Percentiles rank a stretch among this genome's conserved stretches.
phyloP scores from a whole-genome alignment of 1,140 invertebrate species.

The Scaptomyza graminum region DNA sequence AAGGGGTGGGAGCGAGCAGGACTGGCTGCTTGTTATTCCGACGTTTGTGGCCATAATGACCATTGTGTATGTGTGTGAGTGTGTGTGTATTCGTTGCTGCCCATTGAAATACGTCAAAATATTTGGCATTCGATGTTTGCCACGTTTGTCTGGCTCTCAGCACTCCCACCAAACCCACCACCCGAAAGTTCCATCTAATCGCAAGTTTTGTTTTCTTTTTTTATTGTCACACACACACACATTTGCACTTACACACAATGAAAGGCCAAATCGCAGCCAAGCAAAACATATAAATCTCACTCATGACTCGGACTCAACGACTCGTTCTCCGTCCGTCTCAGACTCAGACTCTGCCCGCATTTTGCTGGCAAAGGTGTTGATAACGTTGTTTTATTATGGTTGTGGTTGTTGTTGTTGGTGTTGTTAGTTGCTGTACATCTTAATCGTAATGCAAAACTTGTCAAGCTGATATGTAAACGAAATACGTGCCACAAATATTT shows the following conservation, averaged over 20 bases:
- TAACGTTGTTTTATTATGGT: slow-evolving; percentile 68
- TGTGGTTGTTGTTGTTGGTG: slow-evolving; percentile 27
- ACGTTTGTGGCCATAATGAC: slow-evolving; percentile 71
- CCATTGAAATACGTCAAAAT: slow-evolving; percentile 78
- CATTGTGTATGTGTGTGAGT: slow-evolving; percentile 36
- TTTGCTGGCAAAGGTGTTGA: slow-evolving; percentile 71
- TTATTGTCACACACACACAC: slow-evolving; percentile 65
- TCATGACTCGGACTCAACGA: slow-evolving; percentile 68
- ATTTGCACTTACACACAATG: slow-evolving; percentile 9
- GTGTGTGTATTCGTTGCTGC: slow-evolving; percentile 40
- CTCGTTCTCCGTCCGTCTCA: slow-evolving; percentile 34
- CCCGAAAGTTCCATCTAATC: slow-evolving; percentile 71
- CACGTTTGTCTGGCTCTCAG: slow-evolving; percentile 31
- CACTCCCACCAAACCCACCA: background rate
- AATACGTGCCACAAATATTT: slow-evolving; percentile 79
- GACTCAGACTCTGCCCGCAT: slow-evolving; percentile 18
- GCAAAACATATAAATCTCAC: slow-evolving; percentile 82
- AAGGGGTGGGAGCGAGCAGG: background rate
- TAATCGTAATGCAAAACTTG: slow-evolving; percentile 81
- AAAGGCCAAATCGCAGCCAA: slow-evolving; percentile 60
- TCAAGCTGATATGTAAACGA: slow-evolving; percentile 81
- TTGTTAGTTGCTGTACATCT: slow-evolving; percentile 65
- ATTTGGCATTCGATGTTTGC: slow-evolving; percentile 79
- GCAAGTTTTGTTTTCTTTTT: slow-evolving; percentile 80
- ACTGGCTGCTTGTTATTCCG: slow-evolving; percentile 56